A percentile compares a stretch with the other conserved stretches of the same genome.
phyloP scores from a whole-genome alignment of 2,797 vertebrate species.

The Anableps anableps region DNA sequence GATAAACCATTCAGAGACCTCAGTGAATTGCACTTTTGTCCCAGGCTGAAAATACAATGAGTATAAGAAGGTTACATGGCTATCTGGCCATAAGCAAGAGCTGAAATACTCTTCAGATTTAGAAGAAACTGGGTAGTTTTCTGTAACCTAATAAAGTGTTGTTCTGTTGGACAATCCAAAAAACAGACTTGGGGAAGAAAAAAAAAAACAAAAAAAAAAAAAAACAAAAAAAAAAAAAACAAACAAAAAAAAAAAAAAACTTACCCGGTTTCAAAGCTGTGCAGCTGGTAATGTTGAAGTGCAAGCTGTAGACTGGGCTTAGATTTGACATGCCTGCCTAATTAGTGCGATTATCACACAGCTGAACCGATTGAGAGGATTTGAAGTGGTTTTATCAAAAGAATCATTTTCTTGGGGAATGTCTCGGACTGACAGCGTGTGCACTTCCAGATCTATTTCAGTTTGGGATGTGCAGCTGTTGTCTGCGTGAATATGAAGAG shows the following conservation, averaged over 20 bases:
- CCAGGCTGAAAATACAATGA: not conserved
- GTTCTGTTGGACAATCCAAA: not conserved
- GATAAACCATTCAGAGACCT: not conserved
- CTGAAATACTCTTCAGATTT: not conserved
- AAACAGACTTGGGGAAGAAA: not conserved
- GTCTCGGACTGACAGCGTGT: conserved; percentile 86
- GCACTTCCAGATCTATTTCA: conserved; percentile 78
- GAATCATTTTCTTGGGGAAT: conserved; percentile 88
- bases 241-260: conserved; percentile 16
- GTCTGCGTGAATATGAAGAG: conserved; percentile 34
- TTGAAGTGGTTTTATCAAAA: conserved; percentile 90
- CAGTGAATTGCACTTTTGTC: conserved; percentile 4
- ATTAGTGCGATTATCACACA: conserved; percentile 94
- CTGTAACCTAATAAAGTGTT: conserved; percentile 11
- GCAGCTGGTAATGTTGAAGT: conserved; percentile 31
- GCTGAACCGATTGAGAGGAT: conserved; percentile 87
- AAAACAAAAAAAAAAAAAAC: conserved; percentile 8
- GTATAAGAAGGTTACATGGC: not conserved
- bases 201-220: conserved; percentile 16
- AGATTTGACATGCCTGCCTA: conserved; percentile 85
- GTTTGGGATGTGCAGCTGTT: conserved; percentile 43
- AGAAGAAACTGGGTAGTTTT: conserved; percentile 1
- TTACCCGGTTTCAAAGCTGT: not conserved
- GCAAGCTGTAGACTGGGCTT: conserved; percentile 29
- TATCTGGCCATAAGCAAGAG: not conserved